Percentiles rank a stretch among this genome's conserved stretches.
Evolutionary conservation across 2,797 vertebrate species (phyloP).

Genomic region (Arnoldichthys spilopterus): DNA sequence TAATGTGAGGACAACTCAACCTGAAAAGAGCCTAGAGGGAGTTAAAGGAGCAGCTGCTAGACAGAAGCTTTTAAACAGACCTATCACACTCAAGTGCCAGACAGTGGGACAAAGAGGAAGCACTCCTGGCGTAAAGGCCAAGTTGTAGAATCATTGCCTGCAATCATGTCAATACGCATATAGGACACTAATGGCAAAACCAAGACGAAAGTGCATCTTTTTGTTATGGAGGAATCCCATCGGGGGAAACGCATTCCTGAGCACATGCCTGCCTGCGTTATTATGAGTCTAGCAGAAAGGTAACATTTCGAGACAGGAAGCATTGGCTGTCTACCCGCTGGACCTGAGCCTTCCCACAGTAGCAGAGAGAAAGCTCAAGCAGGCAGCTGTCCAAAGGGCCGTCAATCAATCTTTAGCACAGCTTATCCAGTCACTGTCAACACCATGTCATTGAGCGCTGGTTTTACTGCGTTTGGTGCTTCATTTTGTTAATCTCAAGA

Average conservation of each 20-base stretch:
- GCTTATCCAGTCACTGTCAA: constrained; percentile 55
- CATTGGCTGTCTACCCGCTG: constrained; percentile 32
- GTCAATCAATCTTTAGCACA: constrained; percentile 47
- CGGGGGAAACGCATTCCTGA: constrained; percentile 50
- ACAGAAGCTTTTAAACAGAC: constrained; percentile 55
- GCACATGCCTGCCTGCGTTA: constrained; percentile 42
- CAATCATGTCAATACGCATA: constrained; percentile 34
- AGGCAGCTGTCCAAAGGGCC: constrained; percentile 30
- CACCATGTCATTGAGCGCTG: constrained; percentile 32
- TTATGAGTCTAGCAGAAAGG: constrained; percentile 63
- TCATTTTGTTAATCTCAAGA: constrained; percentile 36
- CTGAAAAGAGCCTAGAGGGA: constrained; percentile 36
- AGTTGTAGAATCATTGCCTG: constrained; percentile 39
- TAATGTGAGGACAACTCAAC: constrained; percentile 50
- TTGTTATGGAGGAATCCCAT: constrained; percentile 44
- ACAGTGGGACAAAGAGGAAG: constrained; percentile 47
- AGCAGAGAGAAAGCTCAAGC: constrained; percentile 36
- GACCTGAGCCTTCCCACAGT: constrained; percentile 50
- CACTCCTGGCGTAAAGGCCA: constrained; percentile 22
- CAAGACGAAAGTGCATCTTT: constrained; percentile 41
- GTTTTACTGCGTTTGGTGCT: constrained; percentile 50
- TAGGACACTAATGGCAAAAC: constrained; percentile 57
- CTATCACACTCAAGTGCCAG: constrained; percentile 37
- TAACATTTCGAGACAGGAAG: constrained; percentile 51
- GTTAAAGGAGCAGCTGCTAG: constrained; percentile 23